phyloP scores from a whole-genome alignment of 2,888 invertebrate genomes.

The Scelioninae gen. 2 region DNA sequence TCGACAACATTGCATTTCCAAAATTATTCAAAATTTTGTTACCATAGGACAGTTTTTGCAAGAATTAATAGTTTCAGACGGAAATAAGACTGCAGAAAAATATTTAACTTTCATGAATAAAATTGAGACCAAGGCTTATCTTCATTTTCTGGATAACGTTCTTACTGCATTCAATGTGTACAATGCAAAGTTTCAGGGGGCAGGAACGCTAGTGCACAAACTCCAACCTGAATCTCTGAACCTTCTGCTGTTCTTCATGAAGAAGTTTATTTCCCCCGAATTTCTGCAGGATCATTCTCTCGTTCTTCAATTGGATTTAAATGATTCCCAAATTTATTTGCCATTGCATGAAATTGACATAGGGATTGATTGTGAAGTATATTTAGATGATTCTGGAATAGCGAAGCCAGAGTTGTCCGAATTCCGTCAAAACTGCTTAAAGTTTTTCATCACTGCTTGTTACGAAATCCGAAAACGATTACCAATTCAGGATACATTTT shows the following conservation, averaged over 20 bases:
- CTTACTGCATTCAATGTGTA: slow-evolving; percentile 10
- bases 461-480: background rate
- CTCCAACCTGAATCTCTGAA: background rate
- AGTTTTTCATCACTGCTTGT: background rate
- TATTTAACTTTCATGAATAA: slow-evolving; percentile 1
- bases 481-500: no score
- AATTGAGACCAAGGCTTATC: background rate
- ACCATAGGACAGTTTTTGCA: slow-evolving; percentile 8
- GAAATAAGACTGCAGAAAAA: background rate
- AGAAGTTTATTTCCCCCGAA: background rate
- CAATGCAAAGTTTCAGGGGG: slow-evolving; percentile 1
- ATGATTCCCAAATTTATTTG: background rate
- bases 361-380: slow-evolving; percentile 2
- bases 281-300: no score
- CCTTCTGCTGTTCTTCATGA: background rate
- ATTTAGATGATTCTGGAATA: background rate
- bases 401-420: background rate
- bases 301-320: slow-evolving; percentile 6
- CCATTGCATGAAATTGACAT: background rate
- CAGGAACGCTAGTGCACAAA: background rate
- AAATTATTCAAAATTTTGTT: slow-evolving; percentile 10
- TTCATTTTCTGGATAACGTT: slow-evolving; percentile 5
- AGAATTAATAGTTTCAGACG: slow-evolving; percentile 11
- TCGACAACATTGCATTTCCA: slow-evolving; percentile 5
- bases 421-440: background rate